These are phyloP conservation scores for Luehdorfia chinensis DNA, from an alignment of 1,140 invertebrate genomes.

Conservation along the genomic window DNA sequence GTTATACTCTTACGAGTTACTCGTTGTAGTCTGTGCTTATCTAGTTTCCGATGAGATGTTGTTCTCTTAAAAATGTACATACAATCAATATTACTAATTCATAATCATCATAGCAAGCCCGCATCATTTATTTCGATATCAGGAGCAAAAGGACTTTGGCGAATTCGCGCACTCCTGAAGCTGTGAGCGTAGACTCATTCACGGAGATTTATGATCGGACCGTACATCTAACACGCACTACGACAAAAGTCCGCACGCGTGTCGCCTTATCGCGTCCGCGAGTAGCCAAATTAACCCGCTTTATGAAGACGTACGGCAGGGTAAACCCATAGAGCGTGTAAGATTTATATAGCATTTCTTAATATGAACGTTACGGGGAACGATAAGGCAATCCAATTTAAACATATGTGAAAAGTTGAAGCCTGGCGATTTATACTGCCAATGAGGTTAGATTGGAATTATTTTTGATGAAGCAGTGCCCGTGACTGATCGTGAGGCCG, in stretches of 20 bases:
- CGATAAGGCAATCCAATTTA: constrained; percentile 4
- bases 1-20: too few relatives aligned
- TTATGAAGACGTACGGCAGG: constrained; percentile 58
- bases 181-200: constrained; percentile 24
- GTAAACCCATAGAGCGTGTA: constrained; percentile 30
- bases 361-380: not conserved
- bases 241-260: constrained; percentile 47
- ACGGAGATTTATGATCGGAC: constrained; percentile 49
- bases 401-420: not conserved
- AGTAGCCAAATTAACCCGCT: constrained; percentile 56
- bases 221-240: constrained; percentile 42
- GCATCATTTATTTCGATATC: constrained; percentile 20
- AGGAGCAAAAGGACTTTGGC: constrained; percentile 23
- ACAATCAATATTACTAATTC: too few relatives aligned
- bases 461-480: too few relatives aligned
- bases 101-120: constrained; percentile 23
- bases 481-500: too few relatives aligned
- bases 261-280: constrained; percentile 48
- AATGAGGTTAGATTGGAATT: too few relatives aligned
- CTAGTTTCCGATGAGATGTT: too few relatives aligned
- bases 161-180: constrained; percentile 31
- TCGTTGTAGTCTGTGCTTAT: too few relatives aligned
- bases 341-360: constrained; percentile 27
- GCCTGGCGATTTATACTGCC: too few relatives aligned
- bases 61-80: too few relatives aligned